Conservation (phyloP, 1,140 invertebrate species). For the Parasteatoda tepidariorum region DNA sequence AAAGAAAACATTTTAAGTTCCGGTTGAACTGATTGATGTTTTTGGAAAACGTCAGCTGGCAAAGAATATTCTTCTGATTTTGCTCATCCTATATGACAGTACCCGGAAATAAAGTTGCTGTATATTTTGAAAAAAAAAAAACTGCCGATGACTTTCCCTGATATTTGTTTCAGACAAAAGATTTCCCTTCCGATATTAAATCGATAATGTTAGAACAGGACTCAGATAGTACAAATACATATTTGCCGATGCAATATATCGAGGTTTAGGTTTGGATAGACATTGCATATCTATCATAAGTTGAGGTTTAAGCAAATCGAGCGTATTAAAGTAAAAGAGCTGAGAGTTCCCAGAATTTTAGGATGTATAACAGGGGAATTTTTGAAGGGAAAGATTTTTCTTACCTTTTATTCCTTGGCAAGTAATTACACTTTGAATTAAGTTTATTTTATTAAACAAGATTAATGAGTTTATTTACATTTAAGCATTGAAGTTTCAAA, state of each 20-base stretch:
- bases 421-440: too few species aligned
- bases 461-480: too few species aligned
- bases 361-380: too few species aligned
- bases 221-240: not conserved
- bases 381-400: too few species aligned
- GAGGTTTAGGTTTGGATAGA: not conserved
- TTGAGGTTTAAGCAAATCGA: too few species aligned
- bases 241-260: not conserved
- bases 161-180: not conserved
- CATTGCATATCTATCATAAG: conserved; percentile 1
- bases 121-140: not conserved
- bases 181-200: not conserved
- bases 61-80: not conserved
- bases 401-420: too few species aligned
- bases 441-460: too few species aligned
- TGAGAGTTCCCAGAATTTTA: too few species aligned
- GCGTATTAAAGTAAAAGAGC: too few species aligned
- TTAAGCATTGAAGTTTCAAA: too few species aligned
- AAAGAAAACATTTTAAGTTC: not conserved
- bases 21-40: not conserved
- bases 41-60: not conserved
- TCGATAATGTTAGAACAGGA: not conserved
- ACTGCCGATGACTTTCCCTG: not conserved
- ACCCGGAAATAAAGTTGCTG: not conserved
- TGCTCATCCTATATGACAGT: not conserved